Percentiles rank a stretch among this genome's conserved stretches.
Evolutionary conservation across 2,797 vertebrate genomes (phyloP).

Genomic region (Sciurus carolinensis): DNA sequence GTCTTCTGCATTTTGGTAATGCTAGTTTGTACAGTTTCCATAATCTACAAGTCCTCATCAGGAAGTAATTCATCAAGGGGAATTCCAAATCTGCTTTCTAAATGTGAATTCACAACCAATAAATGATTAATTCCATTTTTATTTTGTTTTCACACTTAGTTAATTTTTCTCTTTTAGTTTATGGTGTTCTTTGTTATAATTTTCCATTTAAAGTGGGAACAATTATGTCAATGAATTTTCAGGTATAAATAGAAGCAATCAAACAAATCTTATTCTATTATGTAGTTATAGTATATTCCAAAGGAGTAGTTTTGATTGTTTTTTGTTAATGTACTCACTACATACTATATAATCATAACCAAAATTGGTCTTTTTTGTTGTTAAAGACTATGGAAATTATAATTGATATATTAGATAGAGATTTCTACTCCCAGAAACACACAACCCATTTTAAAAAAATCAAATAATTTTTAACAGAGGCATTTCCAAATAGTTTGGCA

Average conservation of each 20-base stretch:
- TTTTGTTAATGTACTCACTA: not conserved
- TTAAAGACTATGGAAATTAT: not conserved
- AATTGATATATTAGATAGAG: not conserved
- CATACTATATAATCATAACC: not conserved
- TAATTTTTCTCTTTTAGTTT: conserved; percentile 71
- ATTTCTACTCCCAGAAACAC: not conserved
- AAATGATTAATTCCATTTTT: conserved; percentile 78
- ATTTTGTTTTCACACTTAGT: conserved; percentile 72
- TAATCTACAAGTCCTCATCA: conserved; percentile 31
- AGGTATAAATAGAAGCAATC: conserved; percentile 70
- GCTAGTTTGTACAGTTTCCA: conserved; percentile 10
- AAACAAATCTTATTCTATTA: not conserved
- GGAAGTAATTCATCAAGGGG: conserved; percentile 47
- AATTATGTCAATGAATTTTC: conserved; percentile 67
- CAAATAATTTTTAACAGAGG: not conserved
- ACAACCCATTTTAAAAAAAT: not conserved
- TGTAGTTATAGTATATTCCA: not conserved
- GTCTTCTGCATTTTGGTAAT: conserved; percentile 54
- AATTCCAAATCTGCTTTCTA: conserved; percentile 75
- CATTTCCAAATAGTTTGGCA: conserved; percentile 7
- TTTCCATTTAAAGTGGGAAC: conserved; percentile 66
- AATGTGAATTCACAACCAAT: conserved; percentile 67
- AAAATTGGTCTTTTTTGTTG: conserved; percentile 27
- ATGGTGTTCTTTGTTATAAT: conserved; percentile 74
- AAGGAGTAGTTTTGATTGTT: not conserved